These are phyloP conservation scores for Dione vanillae DNA, from an alignment of 2,888 invertebrate genomes.

Conservation along the genomic window DNA sequence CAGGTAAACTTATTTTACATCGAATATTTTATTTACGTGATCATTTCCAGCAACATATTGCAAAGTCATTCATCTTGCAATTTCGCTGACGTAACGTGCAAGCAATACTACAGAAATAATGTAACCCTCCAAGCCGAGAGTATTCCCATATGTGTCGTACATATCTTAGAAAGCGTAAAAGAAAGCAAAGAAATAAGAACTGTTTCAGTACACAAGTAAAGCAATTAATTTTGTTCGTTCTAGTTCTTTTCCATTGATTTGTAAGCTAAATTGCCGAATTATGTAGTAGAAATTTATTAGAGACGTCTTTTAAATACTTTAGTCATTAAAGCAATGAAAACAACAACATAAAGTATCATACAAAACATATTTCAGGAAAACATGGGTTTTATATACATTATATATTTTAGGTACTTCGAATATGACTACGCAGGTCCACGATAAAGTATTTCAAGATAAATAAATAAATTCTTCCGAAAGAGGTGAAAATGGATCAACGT, in stretches of 20 bases:
- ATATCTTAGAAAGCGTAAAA: conserved; percentile 5
- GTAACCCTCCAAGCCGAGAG: neutral
- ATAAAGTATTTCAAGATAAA: too few species aligned
- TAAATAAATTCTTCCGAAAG: too few species aligned
- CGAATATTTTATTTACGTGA: neutral
- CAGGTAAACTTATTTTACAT: neutral
- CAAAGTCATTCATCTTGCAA: conserved; percentile 15
- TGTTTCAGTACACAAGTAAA: neutral
- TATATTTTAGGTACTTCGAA: too few species aligned
- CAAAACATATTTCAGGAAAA: too few species aligned
- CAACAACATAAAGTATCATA: too few species aligned
- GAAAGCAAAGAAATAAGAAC: conserved; percentile 10
- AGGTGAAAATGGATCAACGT: too few species aligned
- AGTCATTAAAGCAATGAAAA: too few species aligned
- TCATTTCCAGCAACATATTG: neutral
- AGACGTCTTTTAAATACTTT: too few species aligned
- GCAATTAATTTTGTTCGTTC: neutral
- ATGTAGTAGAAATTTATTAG: neutral
- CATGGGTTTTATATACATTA: too few species aligned
- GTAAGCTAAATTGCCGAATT: neutral
- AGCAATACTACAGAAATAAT: neutral
- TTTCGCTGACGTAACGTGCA: conserved; percentile 23
- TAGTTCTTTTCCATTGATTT: neutral
- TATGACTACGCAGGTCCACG: too few species aligned
- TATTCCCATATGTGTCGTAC: conserved; percentile 27